Base-by-base conservation (phyloP, 2,113 vertebrate genomes). In the Apteryx mantelli region DNA sequence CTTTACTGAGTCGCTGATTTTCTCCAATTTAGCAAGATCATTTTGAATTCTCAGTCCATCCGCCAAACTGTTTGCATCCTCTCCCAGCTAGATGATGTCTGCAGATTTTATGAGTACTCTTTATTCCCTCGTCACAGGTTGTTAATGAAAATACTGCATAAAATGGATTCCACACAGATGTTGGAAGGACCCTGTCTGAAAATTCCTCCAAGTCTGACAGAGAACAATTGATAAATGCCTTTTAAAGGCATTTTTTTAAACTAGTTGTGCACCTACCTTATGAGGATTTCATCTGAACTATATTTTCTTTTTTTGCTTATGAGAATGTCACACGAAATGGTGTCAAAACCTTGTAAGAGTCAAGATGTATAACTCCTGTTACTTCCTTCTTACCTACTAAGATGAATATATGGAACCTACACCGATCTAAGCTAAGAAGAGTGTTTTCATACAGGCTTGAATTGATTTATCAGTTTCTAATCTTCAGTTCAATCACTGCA, bases 81-180 rank as follows among this genome's bases (percentile, higher is more conserved):
- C 92, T 97, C 86, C 88, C 94, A 89, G 92, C 83, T 93, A 96
- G 97, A 96, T 97, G 97, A 94, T 96, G 91, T 97, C 96, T 96
- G 96, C 96, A 95, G 88, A 92, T 97, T 97, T 97, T 93, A 97
- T 88, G 96, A 97, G 92, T 92, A 94, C 93, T 93, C 95, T 95
- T 96, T 96, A 96, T 97, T 97, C 94, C 88, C 92, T 97, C 86
- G 52, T 97, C 97, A 97, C 94, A 97, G 94, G 95, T 95, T 96
- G 93, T 96, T 97, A 97, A 97, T 97, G 95, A 97, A 97, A 97
- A 94, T 92, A 97, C 95, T 93, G 93, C 90, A 94, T 91, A 86
- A 96, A 96, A 95, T 93, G 86, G 92, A 81, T 96, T 96, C 95
- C 91, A 89, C 76, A 48, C 95, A 97, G 97, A 94, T 92, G 92